Conservation (phyloP, 2,797 vertebrate genomes). For the Poeciliopsis gracilis region DNA sequence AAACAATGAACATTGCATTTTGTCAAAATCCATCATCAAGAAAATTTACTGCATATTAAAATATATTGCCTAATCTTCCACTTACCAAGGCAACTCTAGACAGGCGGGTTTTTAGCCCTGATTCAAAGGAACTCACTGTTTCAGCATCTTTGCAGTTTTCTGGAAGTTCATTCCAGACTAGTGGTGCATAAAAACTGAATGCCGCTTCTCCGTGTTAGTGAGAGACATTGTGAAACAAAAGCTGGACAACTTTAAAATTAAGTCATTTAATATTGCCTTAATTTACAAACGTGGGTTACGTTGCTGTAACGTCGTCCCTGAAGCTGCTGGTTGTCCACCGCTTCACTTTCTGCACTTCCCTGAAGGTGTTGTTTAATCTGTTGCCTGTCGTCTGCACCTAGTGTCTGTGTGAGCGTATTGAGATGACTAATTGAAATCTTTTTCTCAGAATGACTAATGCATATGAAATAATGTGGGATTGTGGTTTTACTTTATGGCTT, state of each 20-base stretch:
- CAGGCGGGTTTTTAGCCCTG: too few relatives aligned
- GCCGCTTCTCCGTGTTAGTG: not conserved
- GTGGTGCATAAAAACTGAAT: too few relatives aligned
- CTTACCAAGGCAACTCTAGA: too few relatives aligned
- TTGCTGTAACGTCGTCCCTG: not conserved
- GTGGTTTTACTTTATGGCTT: not conserved
- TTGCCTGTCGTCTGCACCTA: not conserved
- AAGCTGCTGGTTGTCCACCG: not conserved
- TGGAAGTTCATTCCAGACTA: too few relatives aligned
- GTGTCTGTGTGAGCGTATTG: not conserved
- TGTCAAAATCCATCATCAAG: too few relatives aligned
- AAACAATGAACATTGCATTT: too few relatives aligned
- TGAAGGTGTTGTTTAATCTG: not conserved
- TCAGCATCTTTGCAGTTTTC: too few relatives aligned
- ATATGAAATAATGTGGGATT: not conserved
- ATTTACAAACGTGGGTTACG: not conserved
- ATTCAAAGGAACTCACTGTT: too few relatives aligned
- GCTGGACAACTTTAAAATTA: not conserved
- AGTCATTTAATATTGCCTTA: not conserved
- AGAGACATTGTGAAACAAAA: not conserved
- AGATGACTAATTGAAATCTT: constrained; percentile 4
- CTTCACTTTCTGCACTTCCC: not conserved
- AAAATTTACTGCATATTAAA: too few relatives aligned
- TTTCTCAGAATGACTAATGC: not conserved
- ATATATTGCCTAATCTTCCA: too few relatives aligned